A percentile compares a stretch with the other conserved stretches of the same genome.
Conservation (phyloP, 2,797 vertebrate genomes). For the Leuciscus waleckii region DNA sequence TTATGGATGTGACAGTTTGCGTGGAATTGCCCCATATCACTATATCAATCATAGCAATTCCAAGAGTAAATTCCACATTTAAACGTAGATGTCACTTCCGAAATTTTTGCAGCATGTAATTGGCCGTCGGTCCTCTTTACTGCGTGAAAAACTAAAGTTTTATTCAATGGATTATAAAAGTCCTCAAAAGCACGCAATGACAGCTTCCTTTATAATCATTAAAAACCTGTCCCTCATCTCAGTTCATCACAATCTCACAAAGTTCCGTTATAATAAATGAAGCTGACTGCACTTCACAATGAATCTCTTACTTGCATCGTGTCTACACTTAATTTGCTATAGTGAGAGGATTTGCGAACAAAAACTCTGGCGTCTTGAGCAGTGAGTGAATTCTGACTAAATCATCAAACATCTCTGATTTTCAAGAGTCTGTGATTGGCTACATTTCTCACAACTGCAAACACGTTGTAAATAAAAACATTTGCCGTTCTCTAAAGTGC, state of each 20-base stretch:
- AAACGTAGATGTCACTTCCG: background rate
- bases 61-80: background rate
- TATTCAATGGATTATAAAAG: background rate
- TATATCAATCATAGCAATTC: background rate
- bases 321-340: background rate
- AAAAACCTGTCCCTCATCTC: background rate
- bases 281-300: background rate
- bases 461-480: background rate
- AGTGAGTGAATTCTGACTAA: too few species aligned
- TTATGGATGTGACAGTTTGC: too few species aligned
- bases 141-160: background rate
- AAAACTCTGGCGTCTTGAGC: too few species aligned
- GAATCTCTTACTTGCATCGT: background rate
- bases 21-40: too few species aligned
- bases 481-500: background rate
- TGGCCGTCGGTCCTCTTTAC: background rate
- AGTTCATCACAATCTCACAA: background rate
- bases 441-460: background rate
- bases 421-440: background rate
- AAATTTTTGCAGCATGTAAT: background rate
- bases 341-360: too few species aligned
- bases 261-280: background rate
- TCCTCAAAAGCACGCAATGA: background rate
- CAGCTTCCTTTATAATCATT: background rate
- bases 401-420: too few species aligned